A percentile compares a stretch with the other conserved stretches of the same genome.
Evolutionary conservation across 2,888 invertebrate species (phyloP).

Genomic region (Andrena camellia): DNA sequence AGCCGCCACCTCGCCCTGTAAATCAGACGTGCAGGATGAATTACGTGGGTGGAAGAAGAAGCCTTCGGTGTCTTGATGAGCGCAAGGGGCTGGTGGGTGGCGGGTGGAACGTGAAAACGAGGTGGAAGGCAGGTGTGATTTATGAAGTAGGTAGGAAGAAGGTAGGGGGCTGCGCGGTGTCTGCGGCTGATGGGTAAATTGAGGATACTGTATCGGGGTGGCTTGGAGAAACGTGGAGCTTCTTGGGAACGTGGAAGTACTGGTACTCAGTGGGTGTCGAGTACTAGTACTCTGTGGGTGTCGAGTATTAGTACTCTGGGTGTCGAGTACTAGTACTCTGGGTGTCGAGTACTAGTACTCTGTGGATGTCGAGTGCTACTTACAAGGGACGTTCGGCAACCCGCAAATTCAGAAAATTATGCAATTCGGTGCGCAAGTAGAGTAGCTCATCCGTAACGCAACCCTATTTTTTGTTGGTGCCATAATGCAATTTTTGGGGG

Average conservation of each 20-base stretch:
- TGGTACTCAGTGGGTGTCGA: too few relatives aligned
- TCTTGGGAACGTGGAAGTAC: neutral
- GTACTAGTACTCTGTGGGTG: too few relatives aligned
- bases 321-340: too few relatives aligned
- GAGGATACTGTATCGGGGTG: neutral
- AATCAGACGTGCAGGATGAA: slow-evolving; percentile 28
- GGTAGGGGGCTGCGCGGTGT: neutral
- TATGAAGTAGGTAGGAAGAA: neutral
- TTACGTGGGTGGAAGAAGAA: neutral
- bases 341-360: too few relatives aligned
- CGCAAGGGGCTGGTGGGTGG: neutral
- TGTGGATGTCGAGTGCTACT: too few relatives aligned
- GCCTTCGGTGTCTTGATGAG: slow-evolving; percentile 4
- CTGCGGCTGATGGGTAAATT: neutral
- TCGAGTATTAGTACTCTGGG: too few relatives aligned
- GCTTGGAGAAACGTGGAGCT: neutral
- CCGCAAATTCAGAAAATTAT: too few relatives aligned
- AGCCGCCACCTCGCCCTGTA: slow-evolving; percentile 80
- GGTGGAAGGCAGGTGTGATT: neutral
- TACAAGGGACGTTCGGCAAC: too few relatives aligned
- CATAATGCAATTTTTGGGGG: too few relatives aligned
- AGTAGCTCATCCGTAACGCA: too few relatives aligned
- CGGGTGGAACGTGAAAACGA: neutral
- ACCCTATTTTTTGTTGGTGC: too few relatives aligned
- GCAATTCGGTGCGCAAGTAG: too few relatives aligned